Base-by-base conservation (phyloP, 2,888 invertebrate genomes). In the Drosophila borealis region DNA sequence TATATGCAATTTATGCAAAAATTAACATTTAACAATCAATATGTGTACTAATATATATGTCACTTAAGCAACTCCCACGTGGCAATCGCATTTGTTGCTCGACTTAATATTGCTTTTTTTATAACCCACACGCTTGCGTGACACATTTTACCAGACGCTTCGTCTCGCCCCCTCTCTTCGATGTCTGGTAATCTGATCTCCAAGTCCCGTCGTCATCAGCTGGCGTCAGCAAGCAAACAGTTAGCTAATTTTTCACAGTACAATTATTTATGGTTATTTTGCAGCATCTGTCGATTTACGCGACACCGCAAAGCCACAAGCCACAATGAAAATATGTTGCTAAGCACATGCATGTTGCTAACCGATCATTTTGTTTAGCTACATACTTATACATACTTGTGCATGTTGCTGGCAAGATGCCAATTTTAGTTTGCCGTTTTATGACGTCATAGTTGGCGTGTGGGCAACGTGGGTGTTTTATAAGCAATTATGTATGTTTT, bases 371-470 rank as follows among this genome's bases (percentile, higher is more conserved):
- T n/a, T 10, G 34, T 2, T 62, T 55, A 21, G 50, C 62, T 55
- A 64, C 62, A 46, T 48, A 11, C 25, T 10, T 13, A 13, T 19
- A n/a, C 37, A 56, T 37, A 45, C 19, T 13, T 13, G 37, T 41
- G 9, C 41, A 33, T 54, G 53, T 54, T 57, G 60, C 44, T 64
- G 80, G 77, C 70, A 56, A 67, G 33, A 19, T 60, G 80, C 63
- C 77, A 73, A 65, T 55, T 67, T 69, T 46, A 50, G 62, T 50
- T 44, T 44, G 70, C n/a, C 49, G 41, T 37, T 37, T 34, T n/a
- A 60, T 78, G 80, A 80, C 78, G 70, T 74, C 77, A 76, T 56
- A 74, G 37, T 21, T 41, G 71, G 55, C 56, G 53, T 46, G 29
- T 60, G 54, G 33, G 54, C 50, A 70, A 44, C 39, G 71, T 79